These are phyloP conservation scores for Channa argus DNA, from an alignment of 2,113 vertebrate genomes.

Conservation along the genomic window DNA sequence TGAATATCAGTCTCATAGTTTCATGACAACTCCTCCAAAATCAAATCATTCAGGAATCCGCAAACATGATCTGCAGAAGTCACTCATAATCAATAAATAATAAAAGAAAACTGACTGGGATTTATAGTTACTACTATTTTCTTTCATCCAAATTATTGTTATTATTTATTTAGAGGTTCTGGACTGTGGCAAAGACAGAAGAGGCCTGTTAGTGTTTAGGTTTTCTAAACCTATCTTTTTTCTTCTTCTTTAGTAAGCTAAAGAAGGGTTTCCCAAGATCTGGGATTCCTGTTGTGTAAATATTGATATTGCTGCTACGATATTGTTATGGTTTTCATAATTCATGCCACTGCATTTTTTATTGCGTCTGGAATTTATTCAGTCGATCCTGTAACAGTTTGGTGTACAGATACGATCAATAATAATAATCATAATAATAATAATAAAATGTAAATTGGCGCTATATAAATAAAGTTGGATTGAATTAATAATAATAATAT, in stretches of 20 bases:
- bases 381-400: slow-evolving; percentile 10
- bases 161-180: slow-evolving; percentile 8
- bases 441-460: neutral
- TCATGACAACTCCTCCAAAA: neutral
- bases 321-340: slow-evolving; percentile 75
- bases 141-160: neutral
- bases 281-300: slow-evolving; percentile 67
- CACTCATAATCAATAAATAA: neutral
- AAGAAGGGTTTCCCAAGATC: slow-evolving; percentile 54
- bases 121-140: no score
- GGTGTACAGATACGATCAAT: neutral
- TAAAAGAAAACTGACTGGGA: neutral
- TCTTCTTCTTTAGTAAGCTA: neutral
- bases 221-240: neutral
- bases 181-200: neutral
- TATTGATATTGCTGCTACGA: slow-evolving; percentile 70
- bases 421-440: slow-evolving; percentile 2
- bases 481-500: neutral
- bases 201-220: neutral
- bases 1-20: neutral
- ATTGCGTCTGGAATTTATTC: slow-evolving; percentile 46
- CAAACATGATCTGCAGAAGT: neutral
- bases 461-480: no score
- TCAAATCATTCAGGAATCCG: neutral
- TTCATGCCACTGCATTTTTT: slow-evolving; percentile 77